Evolutionary conservation across 2,113 vertebrate species (phyloP), one percentile per base, ranked within the genome.

Genomic region (Phrynocephalus versicolor): DNA sequence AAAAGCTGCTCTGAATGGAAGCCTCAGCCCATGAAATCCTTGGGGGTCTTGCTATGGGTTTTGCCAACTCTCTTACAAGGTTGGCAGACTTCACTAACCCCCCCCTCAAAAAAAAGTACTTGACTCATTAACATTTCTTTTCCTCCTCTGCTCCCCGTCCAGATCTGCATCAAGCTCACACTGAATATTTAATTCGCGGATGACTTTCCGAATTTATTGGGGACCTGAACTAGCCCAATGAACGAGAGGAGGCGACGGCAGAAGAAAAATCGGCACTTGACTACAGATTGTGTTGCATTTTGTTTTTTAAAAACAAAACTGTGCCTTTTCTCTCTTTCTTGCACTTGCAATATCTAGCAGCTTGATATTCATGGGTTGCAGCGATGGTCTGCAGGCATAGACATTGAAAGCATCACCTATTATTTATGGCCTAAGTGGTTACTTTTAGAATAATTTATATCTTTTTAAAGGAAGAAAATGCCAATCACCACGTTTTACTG

Each of bases 161-260:
- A 96, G 96, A 3, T 67, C 89, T n/a, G 13, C 91, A 3, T 71
- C 55, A 6, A 90, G 91, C n/a, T 82, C 57, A 0, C 92, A 88
- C 86, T 96, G 93, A 96, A 81, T n/a, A 27, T 25, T 0, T 30
- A 9, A 62, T 76, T 71, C 58, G 33, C 14, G 58, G 19, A 78
- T 78, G 73, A 58, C 81, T 51, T 19, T 64, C 60, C 70, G 58
- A 55, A 39, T 55, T 21, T 5, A 74, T 27, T 14, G 19, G 41
- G 25, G 13, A 2, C 65, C 18, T 45, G 27, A 83, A 89, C 1
- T 84, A 73, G 21, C 73, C 92, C 60, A 70, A 39, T 58, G 72
- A 88, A 82, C 6, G 0, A 64, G 88, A 94, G 77, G 91, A 87
- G 74, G 85, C 92, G 84, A 82, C 86, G 41, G 86, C 62, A 45